phyloP scores from a whole-genome alignment of 2,113 vertebrate genomes.

The Bucco capensis region DNA sequence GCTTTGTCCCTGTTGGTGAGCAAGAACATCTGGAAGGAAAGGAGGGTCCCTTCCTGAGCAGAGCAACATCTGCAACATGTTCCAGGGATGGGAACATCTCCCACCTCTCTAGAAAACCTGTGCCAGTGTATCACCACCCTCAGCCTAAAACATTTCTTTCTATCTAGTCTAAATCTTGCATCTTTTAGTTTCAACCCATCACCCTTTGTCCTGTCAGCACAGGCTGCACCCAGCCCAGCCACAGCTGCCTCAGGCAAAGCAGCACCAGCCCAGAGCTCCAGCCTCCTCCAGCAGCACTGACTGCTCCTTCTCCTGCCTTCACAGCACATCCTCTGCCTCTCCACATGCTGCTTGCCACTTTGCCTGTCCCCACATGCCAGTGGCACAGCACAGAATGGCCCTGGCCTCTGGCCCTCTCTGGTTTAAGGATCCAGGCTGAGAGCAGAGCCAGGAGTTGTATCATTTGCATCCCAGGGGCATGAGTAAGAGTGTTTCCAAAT shows the following conservation, averaged over 20 bases:
- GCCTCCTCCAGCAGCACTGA: background rate
- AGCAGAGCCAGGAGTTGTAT: background rate
- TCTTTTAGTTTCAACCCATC: no score
- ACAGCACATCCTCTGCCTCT: background rate
- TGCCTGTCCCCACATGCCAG: accelerated
- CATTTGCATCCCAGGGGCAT: background rate
- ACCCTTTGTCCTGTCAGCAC: no score
- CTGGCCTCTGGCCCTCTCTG: background rate
- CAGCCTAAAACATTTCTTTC: no score
- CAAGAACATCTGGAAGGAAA: conserved; percentile 34
- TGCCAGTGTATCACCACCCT: no score
- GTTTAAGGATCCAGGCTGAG: accelerated
- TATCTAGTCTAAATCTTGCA: no score
- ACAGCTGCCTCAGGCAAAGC: conserved; percentile 6
- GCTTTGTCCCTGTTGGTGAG: background rate
- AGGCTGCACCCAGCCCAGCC: background rate
- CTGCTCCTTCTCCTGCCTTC: accelerated
- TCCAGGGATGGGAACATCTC: no score
- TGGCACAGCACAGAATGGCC: background rate
- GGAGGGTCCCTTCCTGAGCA: background rate
- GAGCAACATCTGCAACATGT: conserved; percentile 34
- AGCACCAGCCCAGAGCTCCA: background rate
- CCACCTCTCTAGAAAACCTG: no score
- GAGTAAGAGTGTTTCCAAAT: background rate
- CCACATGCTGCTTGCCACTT: background rate